Evolutionary conservation across 2,888 invertebrate species (phyloP).

Genomic region (Seira sanloemensis): DNA sequence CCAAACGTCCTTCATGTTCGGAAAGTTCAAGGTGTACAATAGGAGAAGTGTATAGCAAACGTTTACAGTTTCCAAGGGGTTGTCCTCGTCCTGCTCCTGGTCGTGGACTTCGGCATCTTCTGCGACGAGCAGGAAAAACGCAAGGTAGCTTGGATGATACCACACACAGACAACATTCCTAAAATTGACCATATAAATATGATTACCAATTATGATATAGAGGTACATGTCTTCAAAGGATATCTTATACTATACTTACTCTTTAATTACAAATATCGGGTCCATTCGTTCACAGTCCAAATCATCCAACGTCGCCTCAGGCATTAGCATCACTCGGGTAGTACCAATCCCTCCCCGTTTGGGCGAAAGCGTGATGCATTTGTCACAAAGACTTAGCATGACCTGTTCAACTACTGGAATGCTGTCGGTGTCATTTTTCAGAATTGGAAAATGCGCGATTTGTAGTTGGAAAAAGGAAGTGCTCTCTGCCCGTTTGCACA

Average conservation of each 20-base stretch:
- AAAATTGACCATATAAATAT: not conserved
- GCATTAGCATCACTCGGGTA: not conserved
- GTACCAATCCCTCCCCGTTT: not conserved
- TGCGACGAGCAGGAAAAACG: conserved; percentile 13
- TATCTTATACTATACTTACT: no score
- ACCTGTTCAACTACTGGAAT: conserved; percentile 22
- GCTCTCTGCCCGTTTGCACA: not conserved
- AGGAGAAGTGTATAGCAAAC: not conserved
- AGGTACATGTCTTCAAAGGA: not conserved
- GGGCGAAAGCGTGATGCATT: conserved; percentile 23
- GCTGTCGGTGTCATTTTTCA: not conserved
- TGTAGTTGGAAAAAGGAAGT: not conserved
- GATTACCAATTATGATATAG: not conserved
- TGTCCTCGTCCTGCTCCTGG: not conserved
- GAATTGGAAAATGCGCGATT: conserved; percentile 11
- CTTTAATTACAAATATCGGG: conserved; percentile 6
- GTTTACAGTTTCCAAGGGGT: not conserved
- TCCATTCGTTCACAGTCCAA: not conserved
- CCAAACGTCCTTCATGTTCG: conserved; percentile 22
- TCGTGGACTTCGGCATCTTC: no score
- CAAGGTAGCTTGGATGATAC: not conserved
- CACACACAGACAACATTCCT: conserved; percentile 35
- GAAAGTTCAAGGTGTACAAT: conserved; percentile 11
- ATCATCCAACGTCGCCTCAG: not conserved
- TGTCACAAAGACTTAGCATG: conserved; percentile 18